Evolutionary conservation across 2,888 invertebrate species (phyloP).

Genomic region (Cataglyphis albicans): DNA sequence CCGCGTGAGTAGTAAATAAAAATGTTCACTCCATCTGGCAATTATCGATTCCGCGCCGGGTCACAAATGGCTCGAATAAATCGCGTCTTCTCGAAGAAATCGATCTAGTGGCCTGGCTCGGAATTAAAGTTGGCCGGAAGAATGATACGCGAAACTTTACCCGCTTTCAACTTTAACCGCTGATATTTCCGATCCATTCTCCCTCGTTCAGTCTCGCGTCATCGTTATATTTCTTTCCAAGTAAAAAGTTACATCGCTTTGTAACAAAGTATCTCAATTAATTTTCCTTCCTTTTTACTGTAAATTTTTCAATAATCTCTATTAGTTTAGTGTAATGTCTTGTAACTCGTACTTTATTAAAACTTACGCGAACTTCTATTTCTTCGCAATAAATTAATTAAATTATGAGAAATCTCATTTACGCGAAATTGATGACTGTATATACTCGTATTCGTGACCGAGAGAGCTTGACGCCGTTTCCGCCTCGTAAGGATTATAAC

Average conservation of each 20-base stretch:
- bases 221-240: slow-evolving; percentile 25
- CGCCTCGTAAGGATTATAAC: background rate
- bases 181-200: slow-evolving; percentile 39
- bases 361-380: background rate
- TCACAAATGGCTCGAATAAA: slow-evolving; percentile 53
- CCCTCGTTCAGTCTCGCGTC: slow-evolving; percentile 33
- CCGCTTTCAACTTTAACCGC: slow-evolving; percentile 42
- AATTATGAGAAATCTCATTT: slow-evolving; percentile 8
- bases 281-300: background rate
- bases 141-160: slow-evolving; percentile 46
- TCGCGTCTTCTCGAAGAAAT: slow-evolving; percentile 44
- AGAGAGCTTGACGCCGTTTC: slow-evolving; percentile 13
- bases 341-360: background rate
- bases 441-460: background rate
- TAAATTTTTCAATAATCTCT: slow-evolving; percentile 11
- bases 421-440: slow-evolving; percentile 10
- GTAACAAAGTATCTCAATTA: slow-evolving; percentile 9
- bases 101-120: slow-evolving; percentile 51
- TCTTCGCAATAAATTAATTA: slow-evolving; percentile 3
- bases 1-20: background rate
- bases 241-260: slow-evolving; percentile 24
- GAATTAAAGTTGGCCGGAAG: slow-evolving; percentile 51
- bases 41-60: slow-evolving; percentile 39
- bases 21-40: slow-evolving; percentile 27
- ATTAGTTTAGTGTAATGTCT: background rate